phyloP scores from a whole-genome alignment of 2,113 vertebrate species.

The Cyprinus carpio region DNA sequence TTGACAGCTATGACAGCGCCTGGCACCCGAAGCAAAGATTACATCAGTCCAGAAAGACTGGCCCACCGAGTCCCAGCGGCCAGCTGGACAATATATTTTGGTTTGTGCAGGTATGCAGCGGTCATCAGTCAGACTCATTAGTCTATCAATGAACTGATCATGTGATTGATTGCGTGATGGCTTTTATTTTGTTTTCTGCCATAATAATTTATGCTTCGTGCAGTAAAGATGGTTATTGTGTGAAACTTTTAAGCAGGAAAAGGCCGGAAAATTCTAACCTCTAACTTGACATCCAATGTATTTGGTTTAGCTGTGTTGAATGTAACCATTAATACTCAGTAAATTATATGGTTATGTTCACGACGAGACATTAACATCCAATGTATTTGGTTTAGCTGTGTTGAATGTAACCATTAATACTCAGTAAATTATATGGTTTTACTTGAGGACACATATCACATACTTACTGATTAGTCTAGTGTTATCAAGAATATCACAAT shows the following conservation, averaged over 20 bases:
- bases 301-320: not conserved
- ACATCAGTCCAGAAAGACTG: slow-evolving; percentile 35
- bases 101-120: slow-evolving; percentile 82
- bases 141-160: slow-evolving; percentile 15
- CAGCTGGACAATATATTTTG: slow-evolving; percentile 79
- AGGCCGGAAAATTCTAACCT: not conserved
- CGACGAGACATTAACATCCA: not conserved
- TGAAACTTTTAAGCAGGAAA: not conserved
- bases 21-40: slow-evolving; percentile 70
- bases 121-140: not conserved
- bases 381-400: not conserved
- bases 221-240: not conserved
- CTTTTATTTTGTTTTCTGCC: slow-evolving; percentile 29
- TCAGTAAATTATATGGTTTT: not conserved
- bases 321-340: not conserved
- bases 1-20: slow-evolving; percentile 77
- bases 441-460: not conserved
- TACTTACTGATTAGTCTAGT: not conserved
- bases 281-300: not conserved
- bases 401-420: not conserved
- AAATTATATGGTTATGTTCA: not conserved
- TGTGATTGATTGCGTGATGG: not conserved
- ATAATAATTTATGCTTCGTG: not conserved
- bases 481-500: too few species aligned
- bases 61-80: slow-evolving; percentile 71